Conservation (phyloP, 2,888 invertebrate genomes). For the Acleris sparsana region DNA sequence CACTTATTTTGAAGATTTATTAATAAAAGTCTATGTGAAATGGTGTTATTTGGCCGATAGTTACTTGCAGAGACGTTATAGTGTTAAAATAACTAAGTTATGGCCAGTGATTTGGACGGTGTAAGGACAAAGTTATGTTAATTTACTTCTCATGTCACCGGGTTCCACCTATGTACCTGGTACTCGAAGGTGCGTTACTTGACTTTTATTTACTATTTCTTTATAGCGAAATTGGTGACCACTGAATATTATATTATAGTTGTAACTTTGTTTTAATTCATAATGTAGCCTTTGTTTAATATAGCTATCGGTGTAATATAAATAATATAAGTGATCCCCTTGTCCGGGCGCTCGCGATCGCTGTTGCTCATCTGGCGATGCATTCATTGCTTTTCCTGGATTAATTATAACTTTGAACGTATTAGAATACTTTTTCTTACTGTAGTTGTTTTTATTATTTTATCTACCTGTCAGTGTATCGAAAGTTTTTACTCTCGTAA, state of each 20-base stretch:
- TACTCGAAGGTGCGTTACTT: conserved; percentile 71
- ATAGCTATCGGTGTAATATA: conserved; percentile 48
- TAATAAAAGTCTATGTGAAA: conserved; percentile 62
- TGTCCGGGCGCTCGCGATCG: conserved; percentile 57
- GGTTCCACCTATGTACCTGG: conserved; percentile 78
- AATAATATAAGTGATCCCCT: conserved; percentile 57
- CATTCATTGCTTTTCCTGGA: conserved; percentile 26
- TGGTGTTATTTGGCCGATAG: conserved; percentile 49
- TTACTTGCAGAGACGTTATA: conserved; percentile 46
- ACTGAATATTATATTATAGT: conserved; percentile 23
- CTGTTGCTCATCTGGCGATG: conserved; percentile 33
- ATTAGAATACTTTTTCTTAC: conserved; percentile 6
- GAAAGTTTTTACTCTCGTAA: not conserved
- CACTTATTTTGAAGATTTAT: conserved; percentile 49
- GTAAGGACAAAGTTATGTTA: conserved; percentile 78
- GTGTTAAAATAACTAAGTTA: conserved; percentile 58
- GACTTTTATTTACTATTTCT: conserved; percentile 45
- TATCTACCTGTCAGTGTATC: conserved; percentile 13
- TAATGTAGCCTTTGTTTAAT: conserved; percentile 44
- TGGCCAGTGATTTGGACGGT: conserved; percentile 67
- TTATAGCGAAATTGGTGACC: conserved; percentile 23
- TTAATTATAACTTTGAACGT: conserved; percentile 10
- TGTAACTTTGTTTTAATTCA: conserved; percentile 30
- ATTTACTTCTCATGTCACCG: conserved; percentile 75
- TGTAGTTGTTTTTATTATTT: conserved; percentile 1